phyloP scores from a whole-genome alignment of 2,113 vertebrate species.

The Apodemus sylvaticus region DNA sequence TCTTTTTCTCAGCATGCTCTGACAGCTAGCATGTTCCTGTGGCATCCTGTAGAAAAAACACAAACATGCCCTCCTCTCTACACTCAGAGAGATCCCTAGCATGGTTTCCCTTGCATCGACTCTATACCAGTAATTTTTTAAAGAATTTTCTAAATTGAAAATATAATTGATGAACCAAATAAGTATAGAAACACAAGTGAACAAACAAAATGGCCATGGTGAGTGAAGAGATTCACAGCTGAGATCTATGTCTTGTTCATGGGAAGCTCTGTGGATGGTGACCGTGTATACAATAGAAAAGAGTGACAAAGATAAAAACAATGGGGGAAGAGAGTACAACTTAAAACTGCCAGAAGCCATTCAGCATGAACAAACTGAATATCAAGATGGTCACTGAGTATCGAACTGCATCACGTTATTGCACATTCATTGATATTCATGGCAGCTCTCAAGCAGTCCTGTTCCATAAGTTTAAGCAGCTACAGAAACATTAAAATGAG shows the following conservation, averaged over 20 bases:
- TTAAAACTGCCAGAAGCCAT: not conserved
- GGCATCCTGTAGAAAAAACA: no score
- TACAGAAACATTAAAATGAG: slow-evolving; percentile 21
- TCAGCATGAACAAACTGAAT: not conserved
- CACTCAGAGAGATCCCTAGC: no score
- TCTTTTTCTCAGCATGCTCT: no score
- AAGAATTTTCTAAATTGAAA: not conserved
- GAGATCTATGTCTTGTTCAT: not conserved
- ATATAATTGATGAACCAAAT: not conserved
- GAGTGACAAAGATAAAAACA: slow-evolving; percentile 17
- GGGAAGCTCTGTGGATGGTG: not conserved
- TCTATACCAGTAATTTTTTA: not conserved
- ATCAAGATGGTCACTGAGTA: not conserved
- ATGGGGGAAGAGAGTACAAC: not conserved
- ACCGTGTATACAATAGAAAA: not conserved
- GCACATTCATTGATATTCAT: not conserved
- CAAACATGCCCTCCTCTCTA: no score
- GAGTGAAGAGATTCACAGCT: not conserved
- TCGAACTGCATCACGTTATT: not conserved
- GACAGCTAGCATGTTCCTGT: no score
- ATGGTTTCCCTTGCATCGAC: not conserved
- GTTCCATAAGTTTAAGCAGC: not conserved
- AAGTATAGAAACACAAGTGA: not conserved
- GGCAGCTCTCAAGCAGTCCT: not conserved
- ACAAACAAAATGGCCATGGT: not conserved